Evolutionary conservation across 2,888 invertebrate genomes (phyloP), one percentile per base, ranked within the genome.

Genomic region (Crossocerus cetratus): DNA sequence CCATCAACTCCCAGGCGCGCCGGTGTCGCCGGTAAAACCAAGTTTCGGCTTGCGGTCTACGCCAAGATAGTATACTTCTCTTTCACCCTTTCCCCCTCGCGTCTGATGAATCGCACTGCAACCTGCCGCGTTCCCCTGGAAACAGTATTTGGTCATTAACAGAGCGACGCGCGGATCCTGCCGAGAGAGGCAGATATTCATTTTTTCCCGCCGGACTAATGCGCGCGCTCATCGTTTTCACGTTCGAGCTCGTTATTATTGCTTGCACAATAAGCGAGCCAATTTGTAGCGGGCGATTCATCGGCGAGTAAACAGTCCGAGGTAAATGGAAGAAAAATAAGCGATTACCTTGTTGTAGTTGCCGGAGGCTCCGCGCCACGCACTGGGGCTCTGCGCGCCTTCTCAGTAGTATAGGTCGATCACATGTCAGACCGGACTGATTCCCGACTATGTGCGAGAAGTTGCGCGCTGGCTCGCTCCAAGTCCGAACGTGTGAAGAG

Each of bases 131-230:
- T 49, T 49, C 2, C 43, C n/a, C 14, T 14, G 14, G 23, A 23
- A 57, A 57, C 32, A 23, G 23, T 57, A 23, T 57, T 57, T 57
- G 23, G 23, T 57, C 57, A 23, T 57, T 57, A 23, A 22, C 57
- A n/a, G 23, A 32, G 16, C 2, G 4, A 5, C 3, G 14, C 22
- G n/a, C 4, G 32, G 57, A 32, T 13, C 4, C 3, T 0, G 57
- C 14, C 21, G 14, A 8, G 3, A 23, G 22, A 32, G 32, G 32
- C 32, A 13, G 2, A 18, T n/a, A 11, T 5, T 3, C 58, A 53
- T n/a, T 54, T 49, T 42, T 14, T 42, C 13, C 43, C 21, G 22
- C 32, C 8, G 32, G 32, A 4, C 16, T 16, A 49, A 14, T 49
- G 49, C 49, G n/a, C 32, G 32, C 16, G 49, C 49, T 49, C 49